A percentile compares a stretch with the other conserved stretches of the same genome.
Evolutionary conservation across 2,888 invertebrate genomes (phyloP).

Genomic region (Chloroclysta siterata): DNA sequence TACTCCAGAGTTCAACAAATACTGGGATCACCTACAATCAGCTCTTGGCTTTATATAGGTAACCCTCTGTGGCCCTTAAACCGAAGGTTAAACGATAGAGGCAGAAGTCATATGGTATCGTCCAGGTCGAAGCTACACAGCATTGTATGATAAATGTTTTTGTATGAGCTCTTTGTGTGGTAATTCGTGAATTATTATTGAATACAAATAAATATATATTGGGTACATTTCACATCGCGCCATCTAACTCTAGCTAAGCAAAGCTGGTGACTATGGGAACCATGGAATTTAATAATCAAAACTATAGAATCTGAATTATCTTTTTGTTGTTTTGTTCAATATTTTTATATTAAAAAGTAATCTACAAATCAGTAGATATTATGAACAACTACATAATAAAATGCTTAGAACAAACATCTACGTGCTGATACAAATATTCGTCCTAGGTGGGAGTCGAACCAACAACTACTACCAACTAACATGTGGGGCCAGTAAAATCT

Average conservation of each 20-base stretch:
- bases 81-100: constrained; percentile 76
- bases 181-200: constrained; percentile 25
- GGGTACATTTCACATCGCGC: background rate
- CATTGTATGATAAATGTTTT: constrained; percentile 65
- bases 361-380: too few relatives aligned
- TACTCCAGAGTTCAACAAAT: constrained; percentile 16
- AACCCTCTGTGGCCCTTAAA: constrained; percentile 67
- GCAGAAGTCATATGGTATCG: constrained; percentile 56
- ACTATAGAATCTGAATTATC: too few relatives aligned
- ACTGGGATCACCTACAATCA: constrained; percentile 34
- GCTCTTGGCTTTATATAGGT: constrained; percentile 61
- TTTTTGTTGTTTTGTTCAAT: too few relatives aligned
- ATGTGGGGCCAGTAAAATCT: too few relatives aligned
- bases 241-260: background rate
- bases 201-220: background rate
- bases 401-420: too few relatives aligned
- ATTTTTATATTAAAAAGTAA: too few relatives aligned
- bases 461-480: too few relatives aligned
- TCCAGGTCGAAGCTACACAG: constrained; percentile 56
- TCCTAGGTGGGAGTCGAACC: too few relatives aligned
- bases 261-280: too few relatives aligned
- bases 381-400: too few relatives aligned
- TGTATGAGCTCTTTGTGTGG: constrained; percentile 28
- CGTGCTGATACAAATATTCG: too few relatives aligned
- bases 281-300: too few relatives aligned